Evolutionary conservation across 2,113 vertebrate species (phyloP).

Genomic region (Athene noctua): DNA sequence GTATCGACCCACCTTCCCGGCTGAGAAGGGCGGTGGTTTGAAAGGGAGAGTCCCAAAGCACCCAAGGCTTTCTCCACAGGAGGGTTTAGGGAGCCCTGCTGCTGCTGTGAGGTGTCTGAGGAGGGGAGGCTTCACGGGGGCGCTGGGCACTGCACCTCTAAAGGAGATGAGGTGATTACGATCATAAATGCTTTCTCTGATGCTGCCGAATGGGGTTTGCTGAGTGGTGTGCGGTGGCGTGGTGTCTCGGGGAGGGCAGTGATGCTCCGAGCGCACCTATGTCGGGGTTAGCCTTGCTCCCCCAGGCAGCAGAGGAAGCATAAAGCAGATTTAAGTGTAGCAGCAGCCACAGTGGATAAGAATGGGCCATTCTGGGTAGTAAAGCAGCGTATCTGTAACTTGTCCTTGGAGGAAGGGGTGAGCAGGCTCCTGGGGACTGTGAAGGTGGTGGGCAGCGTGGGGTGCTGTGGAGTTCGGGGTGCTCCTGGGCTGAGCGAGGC

Average conservation of each 20-base stretch:
- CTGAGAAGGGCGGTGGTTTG: neutral
- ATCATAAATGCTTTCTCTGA: neutral
- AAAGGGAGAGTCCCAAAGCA: neutral
- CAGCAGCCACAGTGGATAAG: neutral
- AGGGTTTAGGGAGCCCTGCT: neutral
- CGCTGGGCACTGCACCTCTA: too few relatives aligned
- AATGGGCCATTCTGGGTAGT: neutral
- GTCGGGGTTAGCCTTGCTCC: neutral
- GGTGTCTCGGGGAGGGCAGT: accelerated
- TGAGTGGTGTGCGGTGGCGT: accelerated
- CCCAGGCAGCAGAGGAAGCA: accelerated
- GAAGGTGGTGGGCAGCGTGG: accelerated
- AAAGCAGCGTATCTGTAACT: neutral
- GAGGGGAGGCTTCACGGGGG: neutral
- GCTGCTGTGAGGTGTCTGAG: neutral
- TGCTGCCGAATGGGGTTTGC: neutral
- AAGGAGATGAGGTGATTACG: neutral
- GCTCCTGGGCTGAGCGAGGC: neutral
- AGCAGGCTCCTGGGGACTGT: accelerated
- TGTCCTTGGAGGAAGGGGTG: neutral
- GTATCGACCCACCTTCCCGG: neutral
- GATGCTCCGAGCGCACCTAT: neutral
- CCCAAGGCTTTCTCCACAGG: neutral
- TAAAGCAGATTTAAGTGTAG: neutral
- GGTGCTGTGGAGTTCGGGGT: neutral